Conservation (phyloP, 2,113 vertebrate genomes). For the Bothrops jararaca region DNA sequence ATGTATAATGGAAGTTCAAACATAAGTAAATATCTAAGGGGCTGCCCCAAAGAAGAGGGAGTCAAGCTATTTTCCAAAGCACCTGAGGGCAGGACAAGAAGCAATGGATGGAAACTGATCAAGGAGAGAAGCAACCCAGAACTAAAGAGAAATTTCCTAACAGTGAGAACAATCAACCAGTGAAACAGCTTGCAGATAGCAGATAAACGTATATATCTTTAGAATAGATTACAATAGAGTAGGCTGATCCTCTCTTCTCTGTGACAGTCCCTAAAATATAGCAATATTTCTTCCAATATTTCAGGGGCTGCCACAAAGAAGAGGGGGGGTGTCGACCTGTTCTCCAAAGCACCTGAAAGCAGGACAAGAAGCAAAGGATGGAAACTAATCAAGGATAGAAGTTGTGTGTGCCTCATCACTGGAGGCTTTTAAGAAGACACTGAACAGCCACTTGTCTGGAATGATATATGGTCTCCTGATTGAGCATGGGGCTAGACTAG, state of each 20-base stretch:
- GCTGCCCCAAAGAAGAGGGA: not conserved
- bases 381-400: not conserved
- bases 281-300: too few relatives aligned
- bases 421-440: not conserved
- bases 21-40: not conserved
- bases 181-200: too few relatives aligned
- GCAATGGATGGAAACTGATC: not conserved
- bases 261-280: too few relatives aligned
- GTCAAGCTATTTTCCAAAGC: not conserved
- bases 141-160: too few relatives aligned
- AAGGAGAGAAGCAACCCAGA: not conserved
- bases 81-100: not conserved
- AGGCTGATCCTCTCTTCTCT: too few relatives aligned
- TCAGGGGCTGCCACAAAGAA: not conserved
- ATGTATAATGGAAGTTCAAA: not conserved
- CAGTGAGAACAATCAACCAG: too few relatives aligned
- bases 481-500: not conserved
- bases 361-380: not conserved
- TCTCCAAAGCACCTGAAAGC: not conserved
- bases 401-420: not conserved
- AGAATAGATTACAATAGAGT: too few relatives aligned
- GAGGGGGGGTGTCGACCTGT: not conserved
- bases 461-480: not conserved
- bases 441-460: not conserved
- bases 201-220: too few relatives aligned